A percentile compares a stretch with the other conserved stretches of the same genome.
These are phyloP conservation scores for Catocala nupta DNA, from an alignment of 2,888 invertebrate species.

Conservation along the genomic window DNA sequence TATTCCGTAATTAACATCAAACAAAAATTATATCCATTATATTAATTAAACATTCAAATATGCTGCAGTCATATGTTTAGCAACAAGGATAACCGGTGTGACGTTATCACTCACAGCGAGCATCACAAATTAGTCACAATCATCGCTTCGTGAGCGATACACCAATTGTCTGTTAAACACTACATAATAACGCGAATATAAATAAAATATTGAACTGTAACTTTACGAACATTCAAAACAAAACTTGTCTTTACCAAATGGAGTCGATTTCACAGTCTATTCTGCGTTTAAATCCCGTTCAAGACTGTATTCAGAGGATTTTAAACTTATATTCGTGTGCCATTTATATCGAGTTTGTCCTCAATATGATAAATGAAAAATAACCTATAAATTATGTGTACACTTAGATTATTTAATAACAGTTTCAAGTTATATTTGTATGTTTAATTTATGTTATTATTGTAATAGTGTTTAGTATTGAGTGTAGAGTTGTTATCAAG, in stretches of 20 bases:
- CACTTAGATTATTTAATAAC: not conserved
- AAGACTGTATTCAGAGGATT: too few species aligned
- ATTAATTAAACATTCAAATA: conserved; percentile 40
- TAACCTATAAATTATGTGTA: conserved; percentile 21
- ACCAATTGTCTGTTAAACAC: conserved; percentile 15
- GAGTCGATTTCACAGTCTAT: conserved; percentile 1
- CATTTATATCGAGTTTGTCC: conserved; percentile 2
- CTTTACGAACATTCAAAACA: conserved; percentile 3
- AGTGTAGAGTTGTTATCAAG: conserved; percentile 4
- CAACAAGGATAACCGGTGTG: conserved; percentile 51
- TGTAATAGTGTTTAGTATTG: not conserved
- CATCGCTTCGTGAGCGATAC: conserved; percentile 10
- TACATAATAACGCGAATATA: conserved; percentile 6
- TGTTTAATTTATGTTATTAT: not conserved
- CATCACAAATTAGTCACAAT: conserved; percentile 38
- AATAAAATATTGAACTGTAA: not conserved
- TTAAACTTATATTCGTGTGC: too few species aligned
- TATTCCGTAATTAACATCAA: not conserved
- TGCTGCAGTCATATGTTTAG: conserved; percentile 21
- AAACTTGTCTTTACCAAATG: too few species aligned
- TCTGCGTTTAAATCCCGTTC: not conserved
- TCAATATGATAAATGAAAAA: conserved; percentile 21
- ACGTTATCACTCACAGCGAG: conserved; percentile 38
- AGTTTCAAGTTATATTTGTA: not conserved
- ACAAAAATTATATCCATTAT: too few species aligned